A percentile compares a stretch with the other conserved stretches of the same genome.
Conservation (phyloP, 1,140 invertebrate species). For the Nephila pilipes region DNA sequence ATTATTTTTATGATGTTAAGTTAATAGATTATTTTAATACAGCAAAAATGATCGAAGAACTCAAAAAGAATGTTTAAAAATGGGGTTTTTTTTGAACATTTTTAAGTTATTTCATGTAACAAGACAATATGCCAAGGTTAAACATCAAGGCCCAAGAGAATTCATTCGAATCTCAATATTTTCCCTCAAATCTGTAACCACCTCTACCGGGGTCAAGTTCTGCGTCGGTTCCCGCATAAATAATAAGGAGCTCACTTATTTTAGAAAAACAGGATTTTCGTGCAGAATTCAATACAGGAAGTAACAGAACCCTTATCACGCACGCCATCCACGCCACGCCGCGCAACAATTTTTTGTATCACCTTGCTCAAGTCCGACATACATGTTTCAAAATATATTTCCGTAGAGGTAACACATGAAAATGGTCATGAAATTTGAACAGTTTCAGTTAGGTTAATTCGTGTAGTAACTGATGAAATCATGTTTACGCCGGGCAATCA, state of each 20-base stretch:
- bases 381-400: constrained; percentile 15
- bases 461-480: no score
- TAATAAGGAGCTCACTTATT: constrained; percentile 14
- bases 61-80: no score
- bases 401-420: not conserved
- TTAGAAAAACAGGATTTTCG: constrained; percentile 65
- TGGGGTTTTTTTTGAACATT: no score
- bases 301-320: constrained; percentile 11
- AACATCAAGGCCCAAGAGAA: no score
- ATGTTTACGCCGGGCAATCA: no score
- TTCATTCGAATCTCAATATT: not conserved
- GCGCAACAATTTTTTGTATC: constrained; percentile 37
- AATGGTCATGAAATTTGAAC: no score
- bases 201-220: not conserved
- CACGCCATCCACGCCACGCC: constrained; percentile 8
- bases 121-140: no score
- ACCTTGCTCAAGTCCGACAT: not conserved
- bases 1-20: no score
- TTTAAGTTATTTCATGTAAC: no score
- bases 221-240: not conserved
- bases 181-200: not conserved
- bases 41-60: no score
- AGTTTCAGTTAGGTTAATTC: no score
- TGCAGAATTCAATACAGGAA: constrained; percentile 45
- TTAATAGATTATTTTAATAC: no score